Percentiles rank a stretch among this genome's conserved stretches.
phyloP scores from a whole-genome alignment of 2,113 vertebrate species.

The Seriola aureovittata region DNA sequence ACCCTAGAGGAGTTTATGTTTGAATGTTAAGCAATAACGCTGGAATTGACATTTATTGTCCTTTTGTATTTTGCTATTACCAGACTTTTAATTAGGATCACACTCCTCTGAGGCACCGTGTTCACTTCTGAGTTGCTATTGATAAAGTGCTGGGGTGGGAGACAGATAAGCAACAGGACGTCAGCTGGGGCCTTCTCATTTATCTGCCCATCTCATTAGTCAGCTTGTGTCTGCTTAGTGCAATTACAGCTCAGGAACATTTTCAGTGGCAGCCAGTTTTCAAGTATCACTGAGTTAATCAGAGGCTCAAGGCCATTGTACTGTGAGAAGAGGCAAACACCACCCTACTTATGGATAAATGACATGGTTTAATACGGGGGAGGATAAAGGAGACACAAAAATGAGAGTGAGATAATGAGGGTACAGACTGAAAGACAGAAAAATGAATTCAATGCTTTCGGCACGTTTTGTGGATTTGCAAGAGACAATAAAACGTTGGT shows the following conservation, averaged over 20 bases:
- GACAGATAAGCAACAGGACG: not conserved
- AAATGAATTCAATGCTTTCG: not conserved
- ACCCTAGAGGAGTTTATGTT: not conserved
- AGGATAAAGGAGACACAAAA: not conserved
- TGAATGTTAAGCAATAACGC: not conserved
- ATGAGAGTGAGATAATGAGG: not conserved
- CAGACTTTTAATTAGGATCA: conserved; percentile 9
- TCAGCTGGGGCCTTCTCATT: conserved; percentile 20
- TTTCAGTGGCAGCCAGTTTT: conserved; percentile 16
- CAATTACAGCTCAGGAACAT: conserved; percentile 24
- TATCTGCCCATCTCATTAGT: conserved; percentile 47
- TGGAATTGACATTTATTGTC: conserved; percentile 11
- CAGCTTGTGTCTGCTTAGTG: conserved; percentile 26
- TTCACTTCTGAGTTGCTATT: conserved; percentile 20
- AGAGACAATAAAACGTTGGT: conserved; percentile 17
- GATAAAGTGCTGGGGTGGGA: conserved; percentile 1
- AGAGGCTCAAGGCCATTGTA: not conserved
- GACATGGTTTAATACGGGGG: not conserved
- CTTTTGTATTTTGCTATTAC: conserved; percentile 8
- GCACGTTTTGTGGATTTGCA: not conserved
- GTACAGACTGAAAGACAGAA: not conserved
- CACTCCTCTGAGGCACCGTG: conserved; percentile 4
- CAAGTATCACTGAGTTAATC: conserved; percentile 14
- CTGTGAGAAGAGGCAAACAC: conserved; percentile 18
- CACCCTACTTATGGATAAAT: conserved; percentile 22